Conservation (phyloP, 2,888 invertebrate species). For the Urechis unicinctus region DNA sequence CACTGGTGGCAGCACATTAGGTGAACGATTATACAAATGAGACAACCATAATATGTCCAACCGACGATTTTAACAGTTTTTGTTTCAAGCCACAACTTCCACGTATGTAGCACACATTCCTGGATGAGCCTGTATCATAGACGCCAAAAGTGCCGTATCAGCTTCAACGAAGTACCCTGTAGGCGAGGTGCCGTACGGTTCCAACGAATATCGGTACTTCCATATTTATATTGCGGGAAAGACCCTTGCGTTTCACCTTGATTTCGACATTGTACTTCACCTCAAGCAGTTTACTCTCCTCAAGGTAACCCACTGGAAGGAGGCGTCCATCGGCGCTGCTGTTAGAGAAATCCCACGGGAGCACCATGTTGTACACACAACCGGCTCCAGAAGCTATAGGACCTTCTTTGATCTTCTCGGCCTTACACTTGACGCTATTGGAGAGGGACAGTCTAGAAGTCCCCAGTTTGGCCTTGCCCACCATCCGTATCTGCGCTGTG, state of each 20-base stretch:
- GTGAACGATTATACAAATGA: too few relatives aligned
- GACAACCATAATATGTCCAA: too few relatives aligned
- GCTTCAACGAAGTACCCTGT: too few relatives aligned
- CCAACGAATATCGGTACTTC: slow-evolving; percentile 3
- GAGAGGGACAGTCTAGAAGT: background rate
- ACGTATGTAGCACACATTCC: too few relatives aligned
- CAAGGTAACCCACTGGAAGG: slow-evolving; percentile 6
- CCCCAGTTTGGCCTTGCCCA: background rate
- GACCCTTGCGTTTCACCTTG: slow-evolving; percentile 1
- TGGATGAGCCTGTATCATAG: too few relatives aligned
- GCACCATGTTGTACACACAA: background rate
- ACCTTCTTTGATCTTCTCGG: background rate
- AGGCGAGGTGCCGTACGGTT: too few relatives aligned
- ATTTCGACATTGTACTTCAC: slow-evolving; percentile 5
- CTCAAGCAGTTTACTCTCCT: slow-evolving; percentile 4
- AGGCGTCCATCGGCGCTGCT: slow-evolving; percentile 3
- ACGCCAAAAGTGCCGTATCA: too few relatives aligned
- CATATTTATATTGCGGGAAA: slow-evolving; percentile 3
- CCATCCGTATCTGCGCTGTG: background rate
- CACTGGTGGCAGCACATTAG: too few relatives aligned
- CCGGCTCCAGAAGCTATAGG: background rate
- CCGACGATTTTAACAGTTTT: too few relatives aligned
- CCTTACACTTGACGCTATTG: background rate
- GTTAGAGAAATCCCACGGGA: slow-evolving; percentile 4
- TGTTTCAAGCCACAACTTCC: too few relatives aligned